Conservation (phyloP, 2,113 vertebrate genomes). For the Bos indicus region DNA sequence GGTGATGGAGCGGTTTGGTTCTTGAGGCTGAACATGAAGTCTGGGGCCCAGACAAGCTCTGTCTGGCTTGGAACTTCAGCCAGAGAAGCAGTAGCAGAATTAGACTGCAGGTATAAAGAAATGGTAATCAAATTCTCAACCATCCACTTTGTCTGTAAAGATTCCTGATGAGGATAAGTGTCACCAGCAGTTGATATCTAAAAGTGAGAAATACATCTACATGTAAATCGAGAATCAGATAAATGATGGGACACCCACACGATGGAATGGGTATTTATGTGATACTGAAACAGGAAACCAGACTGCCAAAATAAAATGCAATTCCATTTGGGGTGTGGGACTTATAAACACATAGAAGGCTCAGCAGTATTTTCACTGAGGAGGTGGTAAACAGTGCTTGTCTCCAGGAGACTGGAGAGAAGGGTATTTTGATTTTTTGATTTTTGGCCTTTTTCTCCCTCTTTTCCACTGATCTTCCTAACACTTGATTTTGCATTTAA, state of each 20-base stretch:
- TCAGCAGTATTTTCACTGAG: background rate
- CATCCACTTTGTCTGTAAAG: background rate
- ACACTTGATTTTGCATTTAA: background rate
- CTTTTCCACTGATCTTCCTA: background rate
- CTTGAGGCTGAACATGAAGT: background rate
- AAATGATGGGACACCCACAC: background rate
- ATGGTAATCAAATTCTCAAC: background rate
- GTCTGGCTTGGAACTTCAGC: background rate
- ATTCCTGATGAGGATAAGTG: fast-evolving
- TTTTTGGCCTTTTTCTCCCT: background rate
- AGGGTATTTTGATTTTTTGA: background rate
- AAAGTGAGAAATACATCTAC: background rate
- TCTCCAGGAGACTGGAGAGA: background rate
- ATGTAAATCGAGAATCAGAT: background rate
- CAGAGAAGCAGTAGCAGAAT: background rate
- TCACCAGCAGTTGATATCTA: background rate
- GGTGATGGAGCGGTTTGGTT: background rate
- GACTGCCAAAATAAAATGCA: background rate
- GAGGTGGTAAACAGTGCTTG: background rate
- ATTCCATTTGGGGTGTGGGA: background rate
- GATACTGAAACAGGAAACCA: background rate
- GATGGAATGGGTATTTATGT: background rate
- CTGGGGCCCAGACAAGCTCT: background rate
- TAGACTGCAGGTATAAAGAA: background rate
- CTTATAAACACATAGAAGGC: fast-evolving